These are phyloP conservation scores for Choristoneura fumiferana DNA, from an alignment of 1,140 invertebrate genomes.

Conservation along the genomic window DNA sequence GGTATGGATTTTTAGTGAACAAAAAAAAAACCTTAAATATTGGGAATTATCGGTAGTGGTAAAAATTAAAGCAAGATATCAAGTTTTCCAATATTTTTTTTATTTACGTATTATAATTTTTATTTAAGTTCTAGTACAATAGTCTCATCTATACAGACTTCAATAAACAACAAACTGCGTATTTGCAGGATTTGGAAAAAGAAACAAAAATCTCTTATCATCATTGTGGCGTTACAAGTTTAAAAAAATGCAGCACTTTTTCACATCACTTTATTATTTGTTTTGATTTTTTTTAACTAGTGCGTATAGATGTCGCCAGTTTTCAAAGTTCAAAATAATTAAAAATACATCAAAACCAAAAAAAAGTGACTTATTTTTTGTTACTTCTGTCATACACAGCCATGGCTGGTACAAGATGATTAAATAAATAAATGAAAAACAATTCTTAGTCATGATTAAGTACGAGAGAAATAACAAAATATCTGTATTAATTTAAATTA, in stretches of 20 bases:
- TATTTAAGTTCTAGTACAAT: constrained; percentile 34
- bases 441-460: too few species aligned
- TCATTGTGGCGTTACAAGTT: too few species aligned
- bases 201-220: too few species aligned
- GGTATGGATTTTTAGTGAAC: too few species aligned
- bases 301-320: neutral
- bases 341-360: neutral
- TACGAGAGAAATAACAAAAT: too few species aligned
- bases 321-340: neutral
- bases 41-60: too few species aligned
- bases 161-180: constrained; percentile 32
- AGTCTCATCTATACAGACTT: constrained; percentile 37
- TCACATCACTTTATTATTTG: too few species aligned
- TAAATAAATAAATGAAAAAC: too few species aligned
- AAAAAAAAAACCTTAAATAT: too few species aligned
- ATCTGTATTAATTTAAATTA: too few species aligned
- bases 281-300: constrained; percentile 9
- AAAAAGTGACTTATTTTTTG: neutral
- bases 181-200: constrained; percentile 19
- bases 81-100: constrained; percentile 23
- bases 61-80: neutral
- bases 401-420: neutral
- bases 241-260: too few species aligned
- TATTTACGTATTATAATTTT: constrained; percentile 40
- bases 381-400: neutral